Evolutionary conservation across 2,888 invertebrate species (phyloP).

Genomic region (Acleris emargana): DNA sequence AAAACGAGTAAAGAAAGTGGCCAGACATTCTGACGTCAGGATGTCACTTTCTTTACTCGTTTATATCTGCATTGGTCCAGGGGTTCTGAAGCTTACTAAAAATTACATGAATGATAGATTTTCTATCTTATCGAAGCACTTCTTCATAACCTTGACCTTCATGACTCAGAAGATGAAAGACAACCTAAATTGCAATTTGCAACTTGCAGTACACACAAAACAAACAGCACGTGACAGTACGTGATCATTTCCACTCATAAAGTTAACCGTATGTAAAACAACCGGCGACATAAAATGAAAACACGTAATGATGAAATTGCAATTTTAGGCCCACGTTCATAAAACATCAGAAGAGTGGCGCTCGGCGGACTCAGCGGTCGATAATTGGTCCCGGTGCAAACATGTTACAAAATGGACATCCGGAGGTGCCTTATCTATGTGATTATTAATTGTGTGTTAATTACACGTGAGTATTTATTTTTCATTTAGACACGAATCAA

Average conservation of each 20-base stretch:
- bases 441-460: conserved; percentile 60
- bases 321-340: conserved; percentile 30
- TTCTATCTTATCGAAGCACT: no score
- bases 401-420: conserved; percentile 77
- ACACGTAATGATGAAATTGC: conserved; percentile 36
- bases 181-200: conserved; percentile 22
- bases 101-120: no score
- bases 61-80: no score
- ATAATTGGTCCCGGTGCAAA: conserved; percentile 51
- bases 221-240: conserved; percentile 24
- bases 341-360: conserved; percentile 45
- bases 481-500: no score
- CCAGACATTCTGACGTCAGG: no score
- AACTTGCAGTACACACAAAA: conserved; percentile 6
- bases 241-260: conserved; percentile 32
- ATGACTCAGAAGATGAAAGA: conserved; percentile 11
- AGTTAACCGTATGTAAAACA: conserved; percentile 17
- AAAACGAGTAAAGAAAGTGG: no score
- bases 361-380: conserved; percentile 49
- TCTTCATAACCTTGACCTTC: conserved; percentile 26
- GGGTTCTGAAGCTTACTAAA: no score
- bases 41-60: no score
- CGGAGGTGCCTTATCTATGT: conserved; percentile 55
- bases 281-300: conserved; percentile 20
- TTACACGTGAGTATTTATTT: conserved; percentile 49